A percentile compares a stretch with the other conserved stretches of the same genome.
Conservation (phyloP, 2,797 vertebrate genomes). For the Tragopan temminckii region DNA sequence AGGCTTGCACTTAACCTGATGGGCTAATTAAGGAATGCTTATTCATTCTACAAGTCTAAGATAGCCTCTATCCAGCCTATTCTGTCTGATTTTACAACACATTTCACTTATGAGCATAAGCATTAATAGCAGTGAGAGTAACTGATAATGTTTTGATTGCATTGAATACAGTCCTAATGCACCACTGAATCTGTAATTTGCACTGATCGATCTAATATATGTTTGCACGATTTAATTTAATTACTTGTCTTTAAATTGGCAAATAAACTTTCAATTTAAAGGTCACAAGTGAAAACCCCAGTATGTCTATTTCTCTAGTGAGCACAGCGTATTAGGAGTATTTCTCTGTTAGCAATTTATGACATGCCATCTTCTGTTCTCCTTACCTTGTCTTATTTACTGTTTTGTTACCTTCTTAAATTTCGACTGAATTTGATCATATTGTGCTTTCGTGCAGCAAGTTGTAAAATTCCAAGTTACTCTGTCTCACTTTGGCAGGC, state of each 20-base stretch:
- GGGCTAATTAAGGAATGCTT: constrained; percentile 99
- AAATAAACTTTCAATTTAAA: constrained; percentile 67
- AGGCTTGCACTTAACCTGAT: constrained; percentile 99
- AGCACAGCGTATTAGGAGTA: not conserved
- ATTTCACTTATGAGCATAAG: constrained; percentile 90
- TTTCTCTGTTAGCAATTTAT: not conserved
- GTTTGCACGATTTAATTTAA: constrained; percentile 80
- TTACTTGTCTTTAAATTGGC: constrained; percentile 65
- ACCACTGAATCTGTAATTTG: constrained; percentile 75
- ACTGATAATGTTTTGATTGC: constrained; percentile 85
- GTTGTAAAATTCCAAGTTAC: not conserved
- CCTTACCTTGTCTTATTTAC: not conserved
- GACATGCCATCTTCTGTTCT: not conserved
- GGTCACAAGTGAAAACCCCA: constrained; percentile 18
- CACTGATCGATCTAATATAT: constrained; percentile 62
- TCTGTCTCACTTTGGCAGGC: not conserved
- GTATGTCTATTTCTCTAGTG: not conserved
- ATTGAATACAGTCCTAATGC: constrained; percentile 78
- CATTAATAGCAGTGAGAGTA: constrained; percentile 81
- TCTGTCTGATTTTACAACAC: constrained; percentile 91
- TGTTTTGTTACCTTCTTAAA: not conserved
- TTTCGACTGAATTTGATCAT: not conserved
- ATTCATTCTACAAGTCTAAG: constrained; percentile 93
- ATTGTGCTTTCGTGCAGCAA: not conserved
- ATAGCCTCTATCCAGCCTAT: constrained; percentile 88